Percentiles rank a stretch among this genome's conserved stretches.
These are phyloP conservation scores for Chymomyza costata DNA, from an alignment of 1,140 invertebrate species.

Conservation along the genomic window DNA sequence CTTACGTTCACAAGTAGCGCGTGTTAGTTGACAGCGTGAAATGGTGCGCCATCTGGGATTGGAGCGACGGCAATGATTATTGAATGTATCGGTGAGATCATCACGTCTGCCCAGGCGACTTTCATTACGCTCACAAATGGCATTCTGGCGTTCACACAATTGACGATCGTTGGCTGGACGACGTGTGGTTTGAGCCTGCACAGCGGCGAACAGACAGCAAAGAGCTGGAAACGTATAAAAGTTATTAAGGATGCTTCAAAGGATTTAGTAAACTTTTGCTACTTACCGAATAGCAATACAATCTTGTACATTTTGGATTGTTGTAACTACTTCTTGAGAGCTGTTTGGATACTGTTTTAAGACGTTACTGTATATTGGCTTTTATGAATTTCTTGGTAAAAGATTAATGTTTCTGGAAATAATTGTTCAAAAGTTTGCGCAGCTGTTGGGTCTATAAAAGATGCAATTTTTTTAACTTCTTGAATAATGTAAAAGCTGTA, in stretches of 20 bases:
- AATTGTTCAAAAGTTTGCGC: no score
- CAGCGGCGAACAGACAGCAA: constrained; percentile 26
- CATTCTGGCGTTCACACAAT: constrained; percentile 10
- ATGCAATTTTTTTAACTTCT: no score
- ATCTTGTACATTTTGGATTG: not conserved
- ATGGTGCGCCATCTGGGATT: constrained; percentile 22
- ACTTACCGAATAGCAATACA: no score
- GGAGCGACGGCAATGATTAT: constrained; percentile 6
- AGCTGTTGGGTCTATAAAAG: no score
- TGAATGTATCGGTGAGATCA: constrained; percentile 24
- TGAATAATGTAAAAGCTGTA: no score
- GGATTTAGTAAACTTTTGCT: no score
- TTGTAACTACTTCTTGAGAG: no score
- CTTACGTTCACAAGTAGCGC: constrained; percentile 37
- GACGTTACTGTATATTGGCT: no score
- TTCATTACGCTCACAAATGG: constrained; percentile 14
- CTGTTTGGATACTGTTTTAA: no score
- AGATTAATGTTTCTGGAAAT: no score
- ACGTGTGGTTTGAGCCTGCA: constrained; percentile 16
- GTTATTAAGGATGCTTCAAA: no score
- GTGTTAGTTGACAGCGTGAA: constrained; percentile 33
- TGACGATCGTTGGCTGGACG: not conserved
- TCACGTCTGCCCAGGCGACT: constrained; percentile 13
- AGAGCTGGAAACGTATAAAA: constrained; percentile 14
- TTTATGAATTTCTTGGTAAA: constrained; percentile 30